These are phyloP conservation scores for Caenorhabditis plicata DNA, from an alignment of 2,888 invertebrate species.

Conservation along the genomic window DNA sequence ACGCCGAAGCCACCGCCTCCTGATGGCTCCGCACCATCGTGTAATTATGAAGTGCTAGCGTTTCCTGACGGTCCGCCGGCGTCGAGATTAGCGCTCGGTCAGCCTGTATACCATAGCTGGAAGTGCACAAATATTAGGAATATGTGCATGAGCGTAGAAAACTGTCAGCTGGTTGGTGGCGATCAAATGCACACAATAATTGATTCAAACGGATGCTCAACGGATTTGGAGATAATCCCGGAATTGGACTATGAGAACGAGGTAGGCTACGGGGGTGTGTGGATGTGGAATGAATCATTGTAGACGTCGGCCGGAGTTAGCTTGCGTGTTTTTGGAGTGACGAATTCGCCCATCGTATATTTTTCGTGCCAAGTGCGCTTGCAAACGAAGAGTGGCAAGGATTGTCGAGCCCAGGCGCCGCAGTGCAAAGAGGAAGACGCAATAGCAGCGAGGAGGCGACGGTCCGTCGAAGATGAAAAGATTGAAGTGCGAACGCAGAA, in stretches of 20 bases:
- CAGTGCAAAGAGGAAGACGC: too few relatives aligned
- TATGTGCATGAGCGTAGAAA: constrained; percentile 32
- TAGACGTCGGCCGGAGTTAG: constrained; percentile 44
- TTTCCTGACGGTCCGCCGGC: constrained; percentile 20
- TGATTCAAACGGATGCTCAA: constrained; percentile 49
- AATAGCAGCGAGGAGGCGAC: too few relatives aligned
- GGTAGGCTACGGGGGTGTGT: constrained; percentile 27
- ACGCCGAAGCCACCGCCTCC: constrained; percentile 20
- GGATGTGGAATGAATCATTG: too few relatives aligned
- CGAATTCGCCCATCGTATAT: constrained; percentile 48
- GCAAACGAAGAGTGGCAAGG: too few relatives aligned
- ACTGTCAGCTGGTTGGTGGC: constrained; percentile 44
- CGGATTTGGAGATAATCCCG: constrained; percentile 42
- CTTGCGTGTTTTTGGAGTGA: constrained; percentile 53
- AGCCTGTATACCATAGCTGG: constrained; percentile 54
- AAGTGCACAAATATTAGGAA: constrained; percentile 42
- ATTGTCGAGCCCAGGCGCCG: too few relatives aligned
- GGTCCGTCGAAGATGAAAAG: too few relatives aligned
- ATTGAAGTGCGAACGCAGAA: constrained; percentile 42
- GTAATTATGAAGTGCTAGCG: constrained; percentile 29
- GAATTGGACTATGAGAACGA: constrained; percentile 45
- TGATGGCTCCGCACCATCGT: constrained; percentile 25
- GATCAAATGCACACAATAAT: constrained; percentile 46
- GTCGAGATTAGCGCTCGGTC: constrained; percentile 31
- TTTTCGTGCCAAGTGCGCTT: constrained; percentile 55